Evolutionary conservation across 2,888 invertebrate genomes (phyloP).

Genomic region (Trypoxylon attenuatum): DNA sequence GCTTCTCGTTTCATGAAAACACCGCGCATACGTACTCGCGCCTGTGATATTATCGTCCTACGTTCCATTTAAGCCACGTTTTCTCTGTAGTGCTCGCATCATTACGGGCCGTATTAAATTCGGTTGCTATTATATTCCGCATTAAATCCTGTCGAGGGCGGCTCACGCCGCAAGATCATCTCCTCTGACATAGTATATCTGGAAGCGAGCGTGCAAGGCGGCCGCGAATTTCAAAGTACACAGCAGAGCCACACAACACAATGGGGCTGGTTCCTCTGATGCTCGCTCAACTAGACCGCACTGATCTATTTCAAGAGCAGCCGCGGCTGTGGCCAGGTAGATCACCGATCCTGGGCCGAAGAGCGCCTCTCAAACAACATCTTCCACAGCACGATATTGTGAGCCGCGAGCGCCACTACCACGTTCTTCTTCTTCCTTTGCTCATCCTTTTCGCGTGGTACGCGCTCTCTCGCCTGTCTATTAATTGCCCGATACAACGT

Average conservation of each 20-base stretch:
- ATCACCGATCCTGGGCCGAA: constrained; percentile 33
- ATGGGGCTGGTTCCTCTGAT: not conserved
- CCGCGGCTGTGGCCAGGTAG: constrained; percentile 34
- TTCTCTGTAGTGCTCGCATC: not conserved
- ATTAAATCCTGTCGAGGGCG: not conserved
- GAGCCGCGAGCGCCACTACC: constrained; percentile 24
- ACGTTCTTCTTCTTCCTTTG: too few relatives aligned
- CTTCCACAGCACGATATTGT: constrained; percentile 48
- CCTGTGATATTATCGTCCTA: not conserved
- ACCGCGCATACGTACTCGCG: not conserved
- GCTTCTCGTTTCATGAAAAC: not conserved
- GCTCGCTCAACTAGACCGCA: constrained; percentile 5
- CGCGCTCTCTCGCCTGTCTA: constrained; percentile 55
- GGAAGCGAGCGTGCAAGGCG: not conserved
- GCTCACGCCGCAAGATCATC: not conserved
- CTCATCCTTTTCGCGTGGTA: too few relatives aligned
- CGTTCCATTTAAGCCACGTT: not conserved
- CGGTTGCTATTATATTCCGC: constrained; percentile 4
- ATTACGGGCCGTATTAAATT: constrained; percentile 8
- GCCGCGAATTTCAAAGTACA: constrained; percentile 6
- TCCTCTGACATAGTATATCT: not conserved
- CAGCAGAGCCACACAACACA: constrained; percentile 4
- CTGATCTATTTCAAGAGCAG: constrained; percentile 38
- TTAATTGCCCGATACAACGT: constrained; percentile 71
- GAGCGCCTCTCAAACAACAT: constrained; percentile 43